A percentile compares a stretch with the other conserved stretches of the same genome.
These are phyloP conservation scores for Novumbra hubbsi DNA, from an alignment of 2,797 vertebrate genomes.

Conservation along the genomic window DNA sequence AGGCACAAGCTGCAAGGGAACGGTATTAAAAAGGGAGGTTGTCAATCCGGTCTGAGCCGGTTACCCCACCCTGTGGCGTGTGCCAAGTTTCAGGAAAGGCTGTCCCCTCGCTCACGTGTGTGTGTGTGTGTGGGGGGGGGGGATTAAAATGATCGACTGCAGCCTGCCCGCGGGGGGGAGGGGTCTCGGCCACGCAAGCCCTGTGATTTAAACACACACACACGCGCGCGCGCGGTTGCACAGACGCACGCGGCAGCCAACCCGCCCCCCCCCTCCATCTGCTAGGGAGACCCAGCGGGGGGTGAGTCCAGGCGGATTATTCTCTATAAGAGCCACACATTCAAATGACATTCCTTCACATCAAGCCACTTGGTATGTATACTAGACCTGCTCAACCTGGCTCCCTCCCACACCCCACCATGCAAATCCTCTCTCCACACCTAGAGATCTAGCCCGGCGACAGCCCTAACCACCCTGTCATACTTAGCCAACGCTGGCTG, in stretches of 20 bases:
- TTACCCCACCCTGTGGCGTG: conserved; percentile 85
- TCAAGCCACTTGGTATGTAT: conserved; percentile 57
- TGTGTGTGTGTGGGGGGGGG: no score
- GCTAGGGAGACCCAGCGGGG: conserved; percentile 69
- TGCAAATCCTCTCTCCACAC: conserved; percentile 38
- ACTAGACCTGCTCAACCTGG: conserved; percentile 71
- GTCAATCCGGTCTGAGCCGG: conserved; percentile 88
- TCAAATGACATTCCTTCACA: conserved; percentile 71
- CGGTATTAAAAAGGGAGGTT: conserved; percentile 81
- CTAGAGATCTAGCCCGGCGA: conserved; percentile 51
- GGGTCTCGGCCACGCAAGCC: conserved; percentile 64
- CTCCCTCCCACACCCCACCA: neutral
- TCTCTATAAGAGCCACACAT: conserved; percentile 57
- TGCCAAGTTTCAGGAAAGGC: conserved; percentile 84
- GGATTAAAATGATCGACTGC: conserved; percentile 81
- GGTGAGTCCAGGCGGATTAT: conserved; percentile 57
- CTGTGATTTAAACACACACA: conserved; percentile 56
- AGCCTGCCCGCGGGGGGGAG: conserved; percentile 65
- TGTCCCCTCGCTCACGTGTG: conserved; percentile 81
- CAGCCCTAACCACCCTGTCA: conserved; percentile 45
- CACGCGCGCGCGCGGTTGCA: conserved; percentile 32
- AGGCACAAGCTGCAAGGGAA: conserved; percentile 73
- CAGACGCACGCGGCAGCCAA: conserved; percentile 39
- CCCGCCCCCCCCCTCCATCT: conserved; percentile 61
- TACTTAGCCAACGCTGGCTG: conserved; percentile 33